Evolutionary conservation across 2,797 vertebrate genomes (phyloP), one percentile per base, ranked within the genome.

Genomic region (Selene dorsalis): DNA sequence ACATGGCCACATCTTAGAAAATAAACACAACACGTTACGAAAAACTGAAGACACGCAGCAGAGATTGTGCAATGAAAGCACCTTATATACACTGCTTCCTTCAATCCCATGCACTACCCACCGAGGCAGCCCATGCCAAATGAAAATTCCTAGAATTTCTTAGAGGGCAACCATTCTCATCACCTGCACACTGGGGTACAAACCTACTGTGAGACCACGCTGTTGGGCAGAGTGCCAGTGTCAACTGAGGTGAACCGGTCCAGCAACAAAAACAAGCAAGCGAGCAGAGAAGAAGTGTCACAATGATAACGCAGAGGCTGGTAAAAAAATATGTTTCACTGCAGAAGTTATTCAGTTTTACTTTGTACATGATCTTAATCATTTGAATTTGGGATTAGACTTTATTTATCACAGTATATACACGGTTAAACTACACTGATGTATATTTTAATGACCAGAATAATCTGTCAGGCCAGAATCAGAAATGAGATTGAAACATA

Each of bases 121-220:
- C 89, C 57, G 87, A 84, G 87, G 74, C 75, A 81, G 88, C 84
- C 88, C 80, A 75, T 82, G 83, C 83, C 69, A 84, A 81, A 83
- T 84, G 70, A 84, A 91, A 91, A 92, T 91, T 90, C 84, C 79
- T 85, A 1, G 75, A 84, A 87, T 93, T 89, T 91, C 78, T 89
- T 77, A 94, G 93, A 94, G 93, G 89, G 88, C 93, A 94, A 80
- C 79, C 81, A 68, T 90, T 91, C 86, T 90, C 84, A 87, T 90
- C 91, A 90, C 91, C 85, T 87, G 91, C 91, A 86, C 84, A 74
- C 85, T 73, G 69, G 87, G 91, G 87, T 83, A 61, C 84, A 52
- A 61, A 86, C 87, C 89, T 60, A 87, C 90, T 90, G 91, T 79
- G 89, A 94, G 89, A 84, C 86, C 89, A 80, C 74, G 87, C 81